Conservation (phyloP, 2,888 invertebrate species). For the Lasioglossum zephyrum region DNA sequence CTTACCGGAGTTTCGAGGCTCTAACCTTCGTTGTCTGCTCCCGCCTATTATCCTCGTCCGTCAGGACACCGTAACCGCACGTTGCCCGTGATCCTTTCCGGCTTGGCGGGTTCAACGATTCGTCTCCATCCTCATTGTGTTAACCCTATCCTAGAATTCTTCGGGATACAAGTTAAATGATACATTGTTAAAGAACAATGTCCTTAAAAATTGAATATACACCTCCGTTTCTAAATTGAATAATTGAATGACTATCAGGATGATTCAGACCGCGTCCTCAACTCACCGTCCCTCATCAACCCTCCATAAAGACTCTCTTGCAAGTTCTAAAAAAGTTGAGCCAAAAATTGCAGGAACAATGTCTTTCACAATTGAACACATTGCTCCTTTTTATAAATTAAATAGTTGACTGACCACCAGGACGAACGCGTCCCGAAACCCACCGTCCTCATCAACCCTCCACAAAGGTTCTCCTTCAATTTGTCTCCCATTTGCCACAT, state of each 20-base stretch:
- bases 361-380: too few species aligned
- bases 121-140: neutral
- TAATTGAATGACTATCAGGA: too few species aligned
- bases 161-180: neutral
- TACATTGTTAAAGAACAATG: too few species aligned
- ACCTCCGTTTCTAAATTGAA: too few species aligned
- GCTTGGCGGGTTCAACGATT: slow-evolving; percentile 28
- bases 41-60: slow-evolving; percentile 60
- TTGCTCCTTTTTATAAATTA: too few species aligned
- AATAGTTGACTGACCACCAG: neutral
- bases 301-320: too few species aligned
- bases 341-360: too few species aligned
- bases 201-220: too few species aligned
- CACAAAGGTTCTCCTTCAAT: neutral
- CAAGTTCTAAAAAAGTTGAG: too few species aligned
- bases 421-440: neutral
- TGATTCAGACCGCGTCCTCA: too few species aligned
- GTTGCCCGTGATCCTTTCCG: slow-evolving; percentile 46
- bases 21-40: slow-evolving; percentile 52
- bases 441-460: neutral
- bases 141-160: neutral
- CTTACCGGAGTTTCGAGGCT: slow-evolving; percentile 28
- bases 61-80: slow-evolving; percentile 54
- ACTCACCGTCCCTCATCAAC: too few species aligned
- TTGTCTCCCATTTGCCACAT: neutral